phyloP scores from a whole-genome alignment of 2,113 vertebrate species.

The Ceyx melanurus region DNA sequence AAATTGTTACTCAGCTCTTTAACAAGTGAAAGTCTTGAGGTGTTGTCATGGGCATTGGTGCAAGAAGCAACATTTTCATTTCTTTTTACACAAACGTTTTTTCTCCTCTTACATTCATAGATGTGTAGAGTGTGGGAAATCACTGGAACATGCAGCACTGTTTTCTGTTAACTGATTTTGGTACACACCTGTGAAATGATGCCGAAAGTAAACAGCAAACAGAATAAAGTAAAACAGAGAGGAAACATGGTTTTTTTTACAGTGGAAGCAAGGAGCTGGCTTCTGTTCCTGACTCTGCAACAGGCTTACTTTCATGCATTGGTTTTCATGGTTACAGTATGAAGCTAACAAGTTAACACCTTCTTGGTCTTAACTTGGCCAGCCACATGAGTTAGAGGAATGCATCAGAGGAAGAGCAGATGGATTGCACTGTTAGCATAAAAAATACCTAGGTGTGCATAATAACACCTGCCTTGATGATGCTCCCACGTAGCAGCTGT shows the following conservation, averaged over 20 bases:
- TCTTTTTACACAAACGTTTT: neutral
- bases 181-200: neutral
- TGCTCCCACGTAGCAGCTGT: neutral
- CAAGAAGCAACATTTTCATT: neutral
- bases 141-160: neutral
- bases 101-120: neutral
- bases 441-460: neutral
- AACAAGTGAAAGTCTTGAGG: neutral
- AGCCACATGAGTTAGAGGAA: neutral
- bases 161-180: neutral
- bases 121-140: neutral
- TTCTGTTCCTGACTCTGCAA: neutral
- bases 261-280: neutral
- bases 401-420: neutral
- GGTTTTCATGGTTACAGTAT: neutral
- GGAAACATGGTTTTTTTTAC: neutral
- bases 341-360: neutral
- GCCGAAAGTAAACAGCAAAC: neutral
- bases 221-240: no score
- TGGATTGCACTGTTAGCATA: neutral
- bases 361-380: neutral
- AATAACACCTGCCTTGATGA: neutral
- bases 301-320: neutral
- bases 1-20: conserved; percentile 67
- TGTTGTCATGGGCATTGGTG: neutral